Evolutionary conservation across 2,888 invertebrate genomes (phyloP).

Genomic region (Drosophila fungiperda): DNA sequence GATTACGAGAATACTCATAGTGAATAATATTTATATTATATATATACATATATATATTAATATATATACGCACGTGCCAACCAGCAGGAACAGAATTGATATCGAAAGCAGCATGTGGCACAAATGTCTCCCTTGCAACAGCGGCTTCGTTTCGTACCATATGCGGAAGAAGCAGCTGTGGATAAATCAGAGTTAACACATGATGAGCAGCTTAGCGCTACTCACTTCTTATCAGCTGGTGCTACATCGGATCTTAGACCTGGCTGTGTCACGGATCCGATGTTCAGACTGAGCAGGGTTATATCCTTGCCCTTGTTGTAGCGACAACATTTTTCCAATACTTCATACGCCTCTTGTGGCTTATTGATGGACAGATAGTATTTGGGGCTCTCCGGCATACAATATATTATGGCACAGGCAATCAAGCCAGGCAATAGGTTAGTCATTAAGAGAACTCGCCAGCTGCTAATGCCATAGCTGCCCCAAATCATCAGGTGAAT

Average conservation of each 20-base stretch:
- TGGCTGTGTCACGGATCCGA: conserved; percentile 18
- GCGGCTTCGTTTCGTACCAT: conserved; percentile 38
- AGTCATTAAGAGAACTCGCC: conserved; percentile 35
- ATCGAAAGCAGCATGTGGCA: conserved; percentile 10
- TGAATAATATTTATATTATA: not conserved
- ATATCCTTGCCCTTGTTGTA: conserved; percentile 42
- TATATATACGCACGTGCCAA: conserved; percentile 31
- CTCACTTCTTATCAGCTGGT: conserved; percentile 4
- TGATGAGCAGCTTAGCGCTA: not conserved
- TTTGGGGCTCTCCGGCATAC: conserved; percentile 53
- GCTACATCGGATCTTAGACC: not conserved
- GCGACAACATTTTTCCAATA: conserved; percentile 32
- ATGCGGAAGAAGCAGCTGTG: conserved; percentile 13
- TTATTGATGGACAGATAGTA: conserved; percentile 31
- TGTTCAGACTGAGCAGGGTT: conserved; percentile 22
- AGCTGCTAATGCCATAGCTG: conserved; percentile 13
- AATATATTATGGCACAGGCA: conserved; percentile 2
- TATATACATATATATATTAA: too few species aligned
- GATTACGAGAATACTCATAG: not conserved
- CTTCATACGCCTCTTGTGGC: conserved; percentile 17
- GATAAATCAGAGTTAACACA: not conserved
- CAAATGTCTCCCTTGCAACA: conserved; percentile 10
- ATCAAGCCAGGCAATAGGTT: conserved; percentile 41
- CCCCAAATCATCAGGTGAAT: conserved; percentile 2
- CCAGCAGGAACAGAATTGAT: conserved; percentile 3